These are phyloP conservation scores for Huso huso DNA, from an alignment of 2,797 vertebrate species.

Conservation along the genomic window DNA sequence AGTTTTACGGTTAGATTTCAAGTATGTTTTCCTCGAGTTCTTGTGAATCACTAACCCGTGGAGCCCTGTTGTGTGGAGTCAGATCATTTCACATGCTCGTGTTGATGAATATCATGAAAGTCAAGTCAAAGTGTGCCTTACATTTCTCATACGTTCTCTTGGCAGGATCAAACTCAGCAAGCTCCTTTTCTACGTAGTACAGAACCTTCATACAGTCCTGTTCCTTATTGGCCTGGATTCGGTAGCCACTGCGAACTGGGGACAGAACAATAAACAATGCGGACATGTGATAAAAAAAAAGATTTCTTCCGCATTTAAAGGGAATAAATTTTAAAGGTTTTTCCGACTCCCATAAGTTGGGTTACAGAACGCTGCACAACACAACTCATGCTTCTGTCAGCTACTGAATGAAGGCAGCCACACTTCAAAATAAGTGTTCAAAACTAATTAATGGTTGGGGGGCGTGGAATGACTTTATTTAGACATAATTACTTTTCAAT, in stretches of 20 bases:
- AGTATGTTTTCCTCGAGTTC: not conserved
- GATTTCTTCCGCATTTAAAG: not conserved
- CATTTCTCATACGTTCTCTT: conserved; percentile 76
- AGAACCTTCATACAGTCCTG: conserved; percentile 86
- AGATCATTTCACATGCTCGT: not conserved
- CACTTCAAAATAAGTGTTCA: not conserved
- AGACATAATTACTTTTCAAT: too few species aligned
- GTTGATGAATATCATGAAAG: not conserved
- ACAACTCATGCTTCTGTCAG: conserved; percentile 5
- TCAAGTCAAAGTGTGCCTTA: conserved; percentile 52
- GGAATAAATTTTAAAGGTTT: not conserved
- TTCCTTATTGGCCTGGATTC: conserved; percentile 76
- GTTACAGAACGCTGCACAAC: too few species aligned
- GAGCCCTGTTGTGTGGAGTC: not conserved
- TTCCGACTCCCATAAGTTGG: not conserved
- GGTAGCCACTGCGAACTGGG: conserved; percentile 79
- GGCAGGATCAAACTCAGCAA: conserved; percentile 75
- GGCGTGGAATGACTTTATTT: too few species aligned
- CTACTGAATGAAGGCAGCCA: conserved; percentile 26
- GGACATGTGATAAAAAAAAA: conserved; percentile 10
- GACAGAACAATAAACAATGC: conserved; percentile 35
- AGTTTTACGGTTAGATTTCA: not conserved
- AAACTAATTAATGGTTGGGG: not conserved
- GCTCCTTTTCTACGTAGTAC: conserved; percentile 85
- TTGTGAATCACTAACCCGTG: not conserved